These are phyloP conservation scores for Parnassius apollo DNA, from an alignment of 2,888 invertebrate species.

Conservation along the genomic window DNA sequence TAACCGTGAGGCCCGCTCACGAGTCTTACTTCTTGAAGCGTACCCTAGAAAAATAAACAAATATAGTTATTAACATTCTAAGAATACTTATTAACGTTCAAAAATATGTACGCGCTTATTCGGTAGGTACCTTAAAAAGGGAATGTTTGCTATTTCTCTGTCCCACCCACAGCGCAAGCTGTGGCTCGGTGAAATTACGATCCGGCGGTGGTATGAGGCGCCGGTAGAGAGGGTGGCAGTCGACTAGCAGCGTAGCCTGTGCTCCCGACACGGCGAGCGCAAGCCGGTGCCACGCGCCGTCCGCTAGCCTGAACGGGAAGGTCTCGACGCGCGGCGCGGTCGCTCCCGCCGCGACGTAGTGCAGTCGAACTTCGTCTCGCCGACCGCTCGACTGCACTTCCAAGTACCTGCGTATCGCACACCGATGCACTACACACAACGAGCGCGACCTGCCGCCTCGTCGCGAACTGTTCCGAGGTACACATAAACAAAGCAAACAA, in stretches of 20 bases:
- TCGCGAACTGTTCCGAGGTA: constrained; percentile 80
- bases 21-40: constrained; percentile 92
- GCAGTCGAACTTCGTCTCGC: constrained; percentile 91
- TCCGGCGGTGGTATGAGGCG: constrained; percentile 89
- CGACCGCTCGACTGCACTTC: constrained; percentile 95
- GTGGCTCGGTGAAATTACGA: constrained; percentile 87
- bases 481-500: constrained; percentile 78
- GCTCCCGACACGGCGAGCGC: constrained; percentile 92
- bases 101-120: not conserved
- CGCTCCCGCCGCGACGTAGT: constrained; percentile 87
- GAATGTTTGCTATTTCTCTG: constrained; percentile 93
- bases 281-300: constrained; percentile 93
- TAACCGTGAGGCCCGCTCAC: constrained; percentile 93
- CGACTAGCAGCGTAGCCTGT: constrained; percentile 91
- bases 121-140: constrained; percentile 88
- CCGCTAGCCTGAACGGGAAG: constrained; percentile 93
- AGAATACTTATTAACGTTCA: not conserved
- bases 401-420: constrained; percentile 85
- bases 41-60: constrained; percentile 83
- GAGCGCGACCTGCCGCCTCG: constrained; percentile 43
- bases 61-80: not conserved
- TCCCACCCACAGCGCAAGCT: constrained; percentile 91
- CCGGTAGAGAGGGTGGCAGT: constrained; percentile 93
- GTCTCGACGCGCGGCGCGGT: constrained; percentile 88
- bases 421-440: constrained; percentile 45